Evolutionary conservation across 2,113 vertebrate species (phyloP).

Genomic region (Ibidorhyncha struthersii): DNA sequence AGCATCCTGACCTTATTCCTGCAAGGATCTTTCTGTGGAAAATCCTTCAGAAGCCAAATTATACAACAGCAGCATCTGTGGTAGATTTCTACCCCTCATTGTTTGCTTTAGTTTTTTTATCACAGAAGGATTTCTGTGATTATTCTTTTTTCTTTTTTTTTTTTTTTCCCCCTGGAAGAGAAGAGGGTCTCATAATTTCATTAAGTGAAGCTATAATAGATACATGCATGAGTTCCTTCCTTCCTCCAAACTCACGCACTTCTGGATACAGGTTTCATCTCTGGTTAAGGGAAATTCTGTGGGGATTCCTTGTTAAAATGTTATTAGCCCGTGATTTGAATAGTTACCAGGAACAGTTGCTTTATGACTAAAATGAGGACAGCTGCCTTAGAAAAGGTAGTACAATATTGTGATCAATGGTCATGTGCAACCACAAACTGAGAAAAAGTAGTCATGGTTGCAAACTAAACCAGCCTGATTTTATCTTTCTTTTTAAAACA

Average conservation of each 20-base stretch:
- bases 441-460: not conserved
- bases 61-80: rapidly evolving
- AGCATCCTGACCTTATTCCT: not conserved
- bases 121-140: not conserved
- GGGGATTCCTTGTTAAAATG: not conserved
- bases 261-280: not conserved
- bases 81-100: not conserved
- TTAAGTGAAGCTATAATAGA: not conserved
- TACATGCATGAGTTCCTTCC: not conserved
- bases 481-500: not conserved
- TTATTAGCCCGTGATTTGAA: not conserved
- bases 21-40: not conserved
- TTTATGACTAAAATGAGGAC: not conserved
- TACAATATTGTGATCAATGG: not conserved
- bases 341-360: not conserved
- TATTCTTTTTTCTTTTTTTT: not conserved
- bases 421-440: not conserved
- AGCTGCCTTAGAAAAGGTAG: not conserved
- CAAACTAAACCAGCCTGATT: not conserved
- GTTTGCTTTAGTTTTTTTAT: not conserved
- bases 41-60: not conserved
- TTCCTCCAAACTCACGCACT: not conserved
- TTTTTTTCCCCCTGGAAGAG: not conserved
- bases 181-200: not conserved
- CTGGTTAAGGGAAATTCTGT: not conserved